Base-by-base conservation (phyloP, 2,113 vertebrate genomes). In the Saccopteryx bilineata region DNA sequence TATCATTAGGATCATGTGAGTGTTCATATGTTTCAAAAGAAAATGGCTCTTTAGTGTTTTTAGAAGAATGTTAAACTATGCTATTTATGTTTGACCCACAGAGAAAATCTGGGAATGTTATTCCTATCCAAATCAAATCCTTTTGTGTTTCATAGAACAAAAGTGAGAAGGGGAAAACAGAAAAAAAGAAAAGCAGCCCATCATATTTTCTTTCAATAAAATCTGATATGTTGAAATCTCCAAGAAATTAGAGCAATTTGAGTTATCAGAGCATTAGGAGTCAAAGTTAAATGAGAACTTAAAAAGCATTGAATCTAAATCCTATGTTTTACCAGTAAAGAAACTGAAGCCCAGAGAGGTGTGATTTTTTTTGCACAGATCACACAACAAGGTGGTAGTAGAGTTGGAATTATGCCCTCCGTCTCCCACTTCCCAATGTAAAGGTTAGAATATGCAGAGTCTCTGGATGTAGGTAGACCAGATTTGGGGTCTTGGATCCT, bases 81-180 rank as follows among this genome's bases (percentile, higher is more conserved):
- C 17, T 92, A 81, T 95, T 61, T 60, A 94, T 61, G 54, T 93
- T 82, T 94, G 81, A 96, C 69, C 18, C 50, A 72, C 31, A 78
- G 56, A 90, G 50, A 90, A 92, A 80, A 81, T 90, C 84, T 90
- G 39, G 39, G 66, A 91, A 71, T 87, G 81, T 85, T 93, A 92
- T 58, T 94, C 61, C n/a, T 78, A 63, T 85, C 58, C 93, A 95
- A 90, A 96, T 96, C 76, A 96, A 96, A 96, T 94, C 91, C 76
- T 72, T 90, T 91, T 95, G 78, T 90, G 79, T 14, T 52, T 93
- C 66, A 84, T 6, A 28, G 23, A 74, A 75, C 54, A 90, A 87
- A 75, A 90, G 65, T 58, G 33, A 46, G 24, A 31, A 11, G 4
- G 28, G 6, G 7, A 9, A 72, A 75, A 90, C 21, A 83, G 58